phyloP scores from a whole-genome alignment of 2,888 invertebrate genomes.

The Scrobipalpa atriplicella region DNA sequence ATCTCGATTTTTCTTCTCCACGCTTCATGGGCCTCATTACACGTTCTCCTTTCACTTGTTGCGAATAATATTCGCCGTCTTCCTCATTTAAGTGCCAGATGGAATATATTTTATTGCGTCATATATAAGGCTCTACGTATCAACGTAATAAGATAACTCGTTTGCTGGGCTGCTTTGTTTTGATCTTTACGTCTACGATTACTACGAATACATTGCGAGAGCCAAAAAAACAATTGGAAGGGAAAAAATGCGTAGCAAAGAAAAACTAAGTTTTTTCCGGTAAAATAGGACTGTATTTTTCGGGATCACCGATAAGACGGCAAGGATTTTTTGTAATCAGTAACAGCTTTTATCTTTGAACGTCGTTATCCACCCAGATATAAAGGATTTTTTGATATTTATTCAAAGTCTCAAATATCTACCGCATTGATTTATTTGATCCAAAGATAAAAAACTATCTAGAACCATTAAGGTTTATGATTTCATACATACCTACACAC shows the following conservation, averaged over 20 bases:
- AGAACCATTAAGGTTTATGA: too few relatives aligned
- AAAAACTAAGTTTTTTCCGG: neutral
- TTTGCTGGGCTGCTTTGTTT: neutral
- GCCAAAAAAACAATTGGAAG: neutral
- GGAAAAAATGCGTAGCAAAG: too few relatives aligned
- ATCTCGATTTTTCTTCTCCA: slow-evolving; percentile 30
- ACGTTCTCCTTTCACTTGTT: slow-evolving; percentile 29
- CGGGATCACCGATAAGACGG: slow-evolving; percentile 5
- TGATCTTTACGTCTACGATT: neutral
- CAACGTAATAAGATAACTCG: slow-evolving; percentile 5
- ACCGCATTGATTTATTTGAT: too few relatives aligned
- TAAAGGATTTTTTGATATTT: neutral
- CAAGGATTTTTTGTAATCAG: neutral
- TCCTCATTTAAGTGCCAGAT: slow-evolving; percentile 30
- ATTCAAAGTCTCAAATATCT: too few relatives aligned
- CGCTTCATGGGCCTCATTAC: slow-evolving; percentile 31
- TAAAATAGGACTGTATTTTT: slow-evolving; percentile 2
- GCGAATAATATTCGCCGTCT: slow-evolving; percentile 29
- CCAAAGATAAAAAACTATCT: too few relatives aligned
- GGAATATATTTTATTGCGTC: slow-evolving; percentile 25
- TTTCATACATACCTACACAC: too few relatives aligned
- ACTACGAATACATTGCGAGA: too few relatives aligned
- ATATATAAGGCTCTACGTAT: neutral
- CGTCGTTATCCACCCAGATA: neutral
- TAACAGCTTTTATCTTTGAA: slow-evolving; percentile 2